A percentile compares a stretch with the other conserved stretches of the same genome.
phyloP scores from a whole-genome alignment of 2,113 vertebrate species.

The Rhineura floridana region DNA sequence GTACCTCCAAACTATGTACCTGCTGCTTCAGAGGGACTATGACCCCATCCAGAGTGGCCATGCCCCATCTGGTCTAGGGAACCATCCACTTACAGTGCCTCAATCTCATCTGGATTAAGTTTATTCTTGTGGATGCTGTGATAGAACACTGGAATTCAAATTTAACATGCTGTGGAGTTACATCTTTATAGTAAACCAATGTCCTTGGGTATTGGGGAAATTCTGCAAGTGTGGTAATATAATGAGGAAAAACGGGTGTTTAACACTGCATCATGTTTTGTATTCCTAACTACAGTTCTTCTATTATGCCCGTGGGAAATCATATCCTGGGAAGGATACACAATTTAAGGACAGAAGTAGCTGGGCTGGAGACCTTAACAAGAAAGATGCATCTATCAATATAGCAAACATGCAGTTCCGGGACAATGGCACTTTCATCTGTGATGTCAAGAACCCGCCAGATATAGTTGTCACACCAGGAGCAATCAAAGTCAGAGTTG shows the following conservation, averaged over 20 bases:
- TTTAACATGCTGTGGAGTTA: too few species aligned
- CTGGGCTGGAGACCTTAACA: constrained; percentile 92
- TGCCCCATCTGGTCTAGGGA: too few species aligned
- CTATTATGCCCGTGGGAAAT: constrained; percentile 79
- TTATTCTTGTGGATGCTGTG: too few species aligned
- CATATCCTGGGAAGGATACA: constrained; percentile 69
- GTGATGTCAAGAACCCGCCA: constrained; percentile 91
- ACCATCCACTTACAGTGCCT: too few species aligned
- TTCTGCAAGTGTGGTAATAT: too few species aligned
- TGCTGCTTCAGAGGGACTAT: too few species aligned
- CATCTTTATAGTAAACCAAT: too few species aligned
- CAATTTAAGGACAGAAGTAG: constrained; percentile 84
- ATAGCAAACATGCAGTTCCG: constrained; percentile 86
- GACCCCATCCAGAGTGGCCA: too few species aligned
- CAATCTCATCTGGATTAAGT: too few species aligned
- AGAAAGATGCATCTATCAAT: constrained; percentile 89
- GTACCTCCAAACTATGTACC: too few species aligned
- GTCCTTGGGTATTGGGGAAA: too few species aligned
- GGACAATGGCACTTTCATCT: constrained; percentile 92
- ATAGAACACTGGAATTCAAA: too few species aligned
- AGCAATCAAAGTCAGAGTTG: constrained; percentile 83
- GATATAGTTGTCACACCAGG: constrained; percentile 84
- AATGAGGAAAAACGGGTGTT: not conserved
- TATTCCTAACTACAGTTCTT: constrained; percentile 81
- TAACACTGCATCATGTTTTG: constrained; percentile 23